These are phyloP conservation scores for Druon quercuslanigerum DNA, from an alignment of 1,140 invertebrate species.

Conservation along the genomic window DNA sequence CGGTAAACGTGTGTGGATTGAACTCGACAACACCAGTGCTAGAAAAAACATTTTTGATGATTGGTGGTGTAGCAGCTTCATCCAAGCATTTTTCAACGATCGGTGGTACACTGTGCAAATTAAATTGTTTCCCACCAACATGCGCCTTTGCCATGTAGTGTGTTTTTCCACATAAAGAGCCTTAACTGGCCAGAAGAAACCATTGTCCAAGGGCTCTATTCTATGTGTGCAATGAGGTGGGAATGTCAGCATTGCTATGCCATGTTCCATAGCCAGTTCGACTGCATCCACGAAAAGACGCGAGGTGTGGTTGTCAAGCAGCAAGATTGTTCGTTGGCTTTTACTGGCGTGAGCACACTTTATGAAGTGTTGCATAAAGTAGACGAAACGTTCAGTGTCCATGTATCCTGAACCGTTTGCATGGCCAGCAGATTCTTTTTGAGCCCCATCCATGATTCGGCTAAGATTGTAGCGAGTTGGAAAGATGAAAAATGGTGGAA, in stretches of 20 bases:
- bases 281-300: slow-evolving; percentile 41
- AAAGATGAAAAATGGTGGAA: neutral
- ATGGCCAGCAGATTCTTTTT: neutral
- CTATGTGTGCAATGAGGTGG: slow-evolving; percentile 58
- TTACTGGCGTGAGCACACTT: slow-evolving; percentile 51
- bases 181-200: slow-evolving; percentile 71
- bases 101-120: neutral
- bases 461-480: neutral
- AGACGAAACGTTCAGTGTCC: slow-evolving; percentile 50
- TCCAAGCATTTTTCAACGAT: slow-evolving; percentile 12
- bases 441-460: neutral
- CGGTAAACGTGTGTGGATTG: slow-evolving; percentile 15
- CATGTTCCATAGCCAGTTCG: slow-evolving; percentile 55
- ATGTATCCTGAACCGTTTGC: neutral
- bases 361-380: slow-evolving; percentile 65
- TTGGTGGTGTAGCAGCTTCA: slow-evolving; percentile 15
- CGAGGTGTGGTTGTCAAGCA: slow-evolving; percentile 52
- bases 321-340: slow-evolving; percentile 57
- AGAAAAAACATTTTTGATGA: neutral
- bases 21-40: neutral
- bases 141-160: slow-evolving; percentile 55
- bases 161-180: slow-evolving; percentile 55
- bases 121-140: too few species aligned
- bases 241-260: slow-evolving; percentile 63
- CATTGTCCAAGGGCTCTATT: slow-evolving; percentile 59